Evolutionary conservation across 2,113 vertebrate species (phyloP).

Genomic region (Rhinopomastus cyanomelas): DNA sequence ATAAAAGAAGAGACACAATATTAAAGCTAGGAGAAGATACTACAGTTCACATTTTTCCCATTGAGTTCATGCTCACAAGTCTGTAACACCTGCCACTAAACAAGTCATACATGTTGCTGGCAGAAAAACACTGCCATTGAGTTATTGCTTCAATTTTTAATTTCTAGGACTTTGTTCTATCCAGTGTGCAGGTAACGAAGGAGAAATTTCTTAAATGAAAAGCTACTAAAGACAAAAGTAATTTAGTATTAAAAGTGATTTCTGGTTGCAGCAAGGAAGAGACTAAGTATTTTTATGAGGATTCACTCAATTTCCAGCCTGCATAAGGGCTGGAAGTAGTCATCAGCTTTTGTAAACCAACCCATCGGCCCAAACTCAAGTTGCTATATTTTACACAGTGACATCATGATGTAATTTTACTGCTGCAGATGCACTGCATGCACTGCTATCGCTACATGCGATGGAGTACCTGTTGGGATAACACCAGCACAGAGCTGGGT

Average conservation of each 20-base stretch:
- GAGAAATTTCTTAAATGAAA: conserved; percentile 35
- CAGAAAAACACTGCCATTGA: conserved; percentile 38
- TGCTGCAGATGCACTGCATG: neutral
- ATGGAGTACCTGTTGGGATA: neutral
- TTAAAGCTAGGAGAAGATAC: neutral
- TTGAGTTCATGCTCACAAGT: conserved; percentile 21
- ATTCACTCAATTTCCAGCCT: neutral
- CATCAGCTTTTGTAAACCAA: neutral
- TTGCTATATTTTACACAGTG: neutral
- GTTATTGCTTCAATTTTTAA: conserved; percentile 57
- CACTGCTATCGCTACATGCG: neutral
- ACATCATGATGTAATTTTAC: neutral
- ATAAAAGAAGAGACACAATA: neutral
- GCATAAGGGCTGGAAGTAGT: neutral
- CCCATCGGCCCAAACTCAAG: neutral
- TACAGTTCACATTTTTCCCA: conserved; percentile 30
- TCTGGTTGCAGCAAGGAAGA: neutral
- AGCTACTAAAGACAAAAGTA: neutral
- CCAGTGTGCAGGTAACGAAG: neutral
- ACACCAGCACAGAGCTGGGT: neutral
- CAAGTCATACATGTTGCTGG: conserved; percentile 18
- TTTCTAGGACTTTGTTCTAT: conserved; percentile 48
- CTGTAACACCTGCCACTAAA: conserved; percentile 38
- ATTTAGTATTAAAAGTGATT: neutral
- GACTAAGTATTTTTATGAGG: neutral